Evolutionary conservation across 2,888 invertebrate species (phyloP), one percentile per base, ranked within the genome.

Genomic region (Netelia fuscicornis): DNA sequence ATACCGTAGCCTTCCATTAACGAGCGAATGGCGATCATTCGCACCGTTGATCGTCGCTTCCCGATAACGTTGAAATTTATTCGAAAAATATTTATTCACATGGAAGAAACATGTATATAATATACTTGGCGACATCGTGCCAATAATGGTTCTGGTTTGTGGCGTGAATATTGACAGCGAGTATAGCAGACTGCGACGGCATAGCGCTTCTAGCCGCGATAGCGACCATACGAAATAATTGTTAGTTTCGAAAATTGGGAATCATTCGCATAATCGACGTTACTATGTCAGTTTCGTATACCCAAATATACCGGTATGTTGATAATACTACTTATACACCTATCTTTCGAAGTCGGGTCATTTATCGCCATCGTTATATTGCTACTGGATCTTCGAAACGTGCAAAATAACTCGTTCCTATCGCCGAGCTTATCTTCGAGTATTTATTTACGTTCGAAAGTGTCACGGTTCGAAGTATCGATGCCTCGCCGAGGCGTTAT

Each of bases 381-480:
- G 81, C 84, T 84, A 84, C 84, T 74, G 84, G 78, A 78, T 81
- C 74, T 58, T 68, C 67, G 23, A 79, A 78, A 65, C 56, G 79
- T 68, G 67, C 65, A 23, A 78, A 83, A 83, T 83, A 85, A 83
- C 72, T 81, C 87, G 64, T 84, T 71, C 87, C 88, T 90, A 89
- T 90, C 90, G 37, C 86, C 85, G 86, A 88, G 87, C 84, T 87
- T 84, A 86, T 83, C 87, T 82, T 70, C 70, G 82, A 83, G 84
- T 71, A 60, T 67, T 80, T 78, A 48, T 78, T 85, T 60, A 80
- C 56, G 74, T 56, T 70, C 25, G 62, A 67, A 60, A 64, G 44
- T 56, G 70, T 17, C 81, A 25, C 52, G 17, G 23, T 64, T 23
- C 13, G 11, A 11, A 56, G 23, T 9, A 17, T 56, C 20, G 42